Base-by-base conservation (phyloP, 2,797 vertebrate genomes). In the Oreochromis mossambicus region DNA sequence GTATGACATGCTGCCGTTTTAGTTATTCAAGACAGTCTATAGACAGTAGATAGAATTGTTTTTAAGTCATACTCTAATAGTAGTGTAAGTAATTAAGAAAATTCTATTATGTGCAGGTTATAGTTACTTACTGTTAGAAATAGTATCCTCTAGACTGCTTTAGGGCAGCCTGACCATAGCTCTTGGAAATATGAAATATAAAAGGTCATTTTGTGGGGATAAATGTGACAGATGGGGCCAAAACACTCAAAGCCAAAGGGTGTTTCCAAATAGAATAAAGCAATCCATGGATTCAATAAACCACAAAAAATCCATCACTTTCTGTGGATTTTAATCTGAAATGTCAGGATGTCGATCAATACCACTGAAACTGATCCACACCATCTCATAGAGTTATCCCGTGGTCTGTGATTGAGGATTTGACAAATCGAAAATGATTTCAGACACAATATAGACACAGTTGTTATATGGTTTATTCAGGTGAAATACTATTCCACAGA, bases 401-500 rank as follows among this genome's bases (percentile, higher is more conserved):
- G 3, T 52, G 26, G 61, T 38, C 21, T 3, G 21, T 7, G n/a
- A 78, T 14, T 19, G 77, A 79, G 14, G 78, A 63, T 32, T 63
- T 54, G 34, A 77, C n/a, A 15, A 75, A 79, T 54, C 0, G 4
- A 80, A 77, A 75, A 77, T 52, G 1, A 51, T 66, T 61, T 78
- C 24, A 6, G 21, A 81, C 56, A 73, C 46, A n/a, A 70, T 55
- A 51, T 15, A 34, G 50, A 79, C 55, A 34, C 81, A 80, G 84
- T 90, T 75, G 81, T 86, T 80, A 81, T 83, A 86, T 92, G 86
- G 66, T 88, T 95, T 95, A 96, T 96, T 96, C 54, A 89, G 94
- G 89, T 94, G 90, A 96, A 94, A 94, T 92, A 95, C 87, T 86
- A 86, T 93, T 92, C 87, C 94, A 96, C 93, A 92, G 90, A 95